phyloP scores from a whole-genome alignment of 1,140 invertebrate species.

The Drosophila bifasciata region DNA sequence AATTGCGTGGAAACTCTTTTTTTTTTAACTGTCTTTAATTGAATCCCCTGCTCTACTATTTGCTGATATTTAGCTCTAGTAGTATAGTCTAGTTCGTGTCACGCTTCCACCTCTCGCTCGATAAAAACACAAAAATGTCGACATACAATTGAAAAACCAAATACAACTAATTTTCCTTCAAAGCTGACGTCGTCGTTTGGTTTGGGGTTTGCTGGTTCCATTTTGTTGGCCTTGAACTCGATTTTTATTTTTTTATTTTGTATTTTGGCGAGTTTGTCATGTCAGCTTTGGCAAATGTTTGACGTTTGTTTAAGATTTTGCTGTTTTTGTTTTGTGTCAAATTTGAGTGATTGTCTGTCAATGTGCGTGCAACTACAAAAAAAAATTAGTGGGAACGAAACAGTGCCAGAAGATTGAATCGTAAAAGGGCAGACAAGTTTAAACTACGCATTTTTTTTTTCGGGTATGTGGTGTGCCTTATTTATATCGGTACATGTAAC shows the following conservation, averaged over 20 bases:
- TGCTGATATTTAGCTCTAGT: background rate
- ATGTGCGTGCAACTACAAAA: slow-evolving; percentile 4
- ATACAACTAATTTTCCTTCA: slow-evolving; percentile 64
- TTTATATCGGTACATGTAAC: slow-evolving; percentile 20
- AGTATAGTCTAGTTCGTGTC: background rate
- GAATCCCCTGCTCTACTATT: no score
- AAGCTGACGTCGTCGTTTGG: slow-evolving; percentile 28
- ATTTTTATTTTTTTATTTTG: slow-evolving; percentile 45
- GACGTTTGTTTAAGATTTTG: slow-evolving; percentile 14
- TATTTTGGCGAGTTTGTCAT: slow-evolving; percentile 7
- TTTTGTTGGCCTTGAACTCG: slow-evolving; percentile 75
- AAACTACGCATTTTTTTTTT: slow-evolving; percentile 65
- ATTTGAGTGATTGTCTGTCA: slow-evolving; percentile 26
- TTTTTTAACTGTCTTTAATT: no score
- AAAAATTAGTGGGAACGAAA: slow-evolving; percentile 1
- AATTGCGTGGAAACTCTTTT: no score
- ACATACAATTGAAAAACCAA: slow-evolving; percentile 37
- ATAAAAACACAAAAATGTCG: slow-evolving; percentile 13
- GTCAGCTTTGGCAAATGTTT: slow-evolving; percentile 39
- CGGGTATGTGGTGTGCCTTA: slow-evolving; percentile 5
- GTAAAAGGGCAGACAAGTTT: slow-evolving; percentile 25
- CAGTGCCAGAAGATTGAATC: background rate
- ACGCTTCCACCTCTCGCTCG: background rate
- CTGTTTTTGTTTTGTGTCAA: slow-evolving; percentile 6
- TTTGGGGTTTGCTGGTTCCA: slow-evolving; percentile 58